Evolutionary conservation across 1,140 invertebrate genomes (phyloP), one percentile per base, ranked within the genome.

Genomic region (Platyscapa corneri): DNA sequence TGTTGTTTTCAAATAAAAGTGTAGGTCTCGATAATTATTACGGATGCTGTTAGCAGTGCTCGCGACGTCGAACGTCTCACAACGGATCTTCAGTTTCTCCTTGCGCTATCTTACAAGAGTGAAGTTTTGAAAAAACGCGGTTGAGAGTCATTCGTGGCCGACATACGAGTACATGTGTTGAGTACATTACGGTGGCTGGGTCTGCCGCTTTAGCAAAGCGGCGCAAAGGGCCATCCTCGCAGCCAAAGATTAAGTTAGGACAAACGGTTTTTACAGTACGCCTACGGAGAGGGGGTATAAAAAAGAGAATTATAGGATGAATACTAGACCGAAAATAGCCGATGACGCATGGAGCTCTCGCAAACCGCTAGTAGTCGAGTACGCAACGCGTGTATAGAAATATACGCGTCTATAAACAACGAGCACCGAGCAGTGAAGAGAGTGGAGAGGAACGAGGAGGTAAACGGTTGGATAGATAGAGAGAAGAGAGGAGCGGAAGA

Each of bases 311-410:
- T 53, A 87, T 87, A 83, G 87, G 88, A 89, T 86, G 87, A 86
- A 89, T 86, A 86, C 83, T 88, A 84, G 86, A 83, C 87, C 89
- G 87, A 90, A 91, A 92, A 91, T 92, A 92, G 88, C 90, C 88
- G 72, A 88, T 92, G 91, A 92, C 91, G 90, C 91, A 91, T 86
- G 86, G 86, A 87, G 88, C 82, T 83, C 86, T 81, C 83, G 84
- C 83, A 79, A 83, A 85, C 76, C 86, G 82, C 82, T 86, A 88
- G 86, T 87, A 87, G 88, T 89, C 87, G 85, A 86, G 87, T 83
- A 88, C 87, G 83, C 80, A 83, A 60, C 87, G 80, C 34, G 34
- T 79, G 78, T 75, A 84, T 86, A 32, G n/a, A 77, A 74, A 42
- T 74, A 27, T 27, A 74, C 23, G 70, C 37, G 14, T 74, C 23